Evolutionary conservation across 2,113 vertebrate genomes (phyloP).

Genomic region (Calypte anna): DNA sequence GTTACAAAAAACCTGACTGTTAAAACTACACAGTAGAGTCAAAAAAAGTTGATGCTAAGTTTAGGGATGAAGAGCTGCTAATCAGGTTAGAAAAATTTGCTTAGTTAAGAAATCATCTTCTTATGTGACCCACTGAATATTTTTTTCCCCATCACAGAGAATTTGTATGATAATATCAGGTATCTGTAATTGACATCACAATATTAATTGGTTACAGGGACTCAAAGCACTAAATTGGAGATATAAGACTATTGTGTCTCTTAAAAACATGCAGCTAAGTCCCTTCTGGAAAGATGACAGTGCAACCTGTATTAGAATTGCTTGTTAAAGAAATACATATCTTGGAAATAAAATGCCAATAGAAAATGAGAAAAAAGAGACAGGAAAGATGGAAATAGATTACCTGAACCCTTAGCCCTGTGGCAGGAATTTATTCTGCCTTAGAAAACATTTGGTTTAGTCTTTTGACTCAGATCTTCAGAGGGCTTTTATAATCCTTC

Average conservation of each 20-base stretch:
- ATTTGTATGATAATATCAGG: not conserved
- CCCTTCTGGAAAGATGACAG: not conserved
- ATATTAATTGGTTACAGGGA: not conserved
- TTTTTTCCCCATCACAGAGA: not conserved
- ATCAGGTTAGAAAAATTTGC: not conserved
- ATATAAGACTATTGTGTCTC: not conserved
- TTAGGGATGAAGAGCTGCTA: not conserved
- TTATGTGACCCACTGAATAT: not conserved
- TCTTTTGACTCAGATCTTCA: not conserved
- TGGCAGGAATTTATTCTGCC: slow-evolving; percentile 16
- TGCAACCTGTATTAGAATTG: not conserved
- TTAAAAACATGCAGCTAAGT: not conserved
- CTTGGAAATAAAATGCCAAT: not conserved
- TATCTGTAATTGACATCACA: not conserved
- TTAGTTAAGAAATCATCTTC: not conserved
- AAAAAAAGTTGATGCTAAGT: not conserved
- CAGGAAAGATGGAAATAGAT: slow-evolving; percentile 16
- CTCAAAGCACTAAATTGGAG: not conserved
- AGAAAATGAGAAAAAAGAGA: slow-evolving; percentile 1
- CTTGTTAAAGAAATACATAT: not conserved
- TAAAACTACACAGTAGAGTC: not conserved
- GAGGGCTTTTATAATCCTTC: not conserved
- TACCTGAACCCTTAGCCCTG: not conserved
- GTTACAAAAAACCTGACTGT: not conserved
- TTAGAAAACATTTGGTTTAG: slow-evolving; percentile 38